Conservation (phyloP, 2,888 invertebrate species). For the Lampropteryx suffumata region DNA sequence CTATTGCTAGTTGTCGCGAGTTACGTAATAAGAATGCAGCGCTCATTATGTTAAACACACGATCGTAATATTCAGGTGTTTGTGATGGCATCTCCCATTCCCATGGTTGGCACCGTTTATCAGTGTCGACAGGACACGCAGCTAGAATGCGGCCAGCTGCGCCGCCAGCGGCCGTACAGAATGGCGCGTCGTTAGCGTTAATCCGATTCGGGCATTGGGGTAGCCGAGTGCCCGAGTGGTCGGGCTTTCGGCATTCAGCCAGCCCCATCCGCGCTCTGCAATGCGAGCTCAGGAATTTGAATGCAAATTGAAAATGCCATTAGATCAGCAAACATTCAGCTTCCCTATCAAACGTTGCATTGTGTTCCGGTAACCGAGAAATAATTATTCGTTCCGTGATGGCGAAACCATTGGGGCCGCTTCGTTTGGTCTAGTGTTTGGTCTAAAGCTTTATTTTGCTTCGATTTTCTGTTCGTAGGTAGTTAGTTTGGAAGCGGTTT, state of each 20-base stretch:
- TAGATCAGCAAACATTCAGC: slow-evolving; percentile 74
- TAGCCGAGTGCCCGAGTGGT: slow-evolving; percentile 53
- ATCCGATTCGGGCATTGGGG: slow-evolving; percentile 73
- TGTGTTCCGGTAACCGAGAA: slow-evolving; percentile 51
- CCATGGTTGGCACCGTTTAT: slow-evolving; percentile 44
- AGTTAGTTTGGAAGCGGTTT: too few relatives aligned
- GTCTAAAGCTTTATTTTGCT: slow-evolving; percentile 12
- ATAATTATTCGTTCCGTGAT: slow-evolving; percentile 46
- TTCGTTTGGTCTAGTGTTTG: slow-evolving; percentile 14
- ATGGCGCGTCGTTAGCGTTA: slow-evolving; percentile 77
- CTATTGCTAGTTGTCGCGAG: too few relatives aligned
- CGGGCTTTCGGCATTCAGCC: slow-evolving; percentile 55
- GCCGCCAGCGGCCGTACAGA: slow-evolving; percentile 49
- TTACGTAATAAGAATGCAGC: too few relatives aligned
- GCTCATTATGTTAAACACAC: not conserved
- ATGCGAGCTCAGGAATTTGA: slow-evolving; percentile 69
- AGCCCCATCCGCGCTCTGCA: slow-evolving; percentile 46
- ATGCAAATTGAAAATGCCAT: slow-evolving; percentile 80
- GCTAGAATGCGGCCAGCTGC: slow-evolving; percentile 50
- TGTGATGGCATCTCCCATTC: slow-evolving; percentile 22
- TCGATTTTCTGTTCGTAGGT: slow-evolving; percentile 1
- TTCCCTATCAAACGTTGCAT: slow-evolving; percentile 61
- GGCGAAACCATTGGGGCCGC: slow-evolving; percentile 22
- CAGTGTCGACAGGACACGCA: slow-evolving; percentile 50
- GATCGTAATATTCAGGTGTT: slow-evolving; percentile 29